Evolutionary conservation across 64 coral and sea anemone genomes (phyloP).

Genomic region (Porites lutea): DNA sequence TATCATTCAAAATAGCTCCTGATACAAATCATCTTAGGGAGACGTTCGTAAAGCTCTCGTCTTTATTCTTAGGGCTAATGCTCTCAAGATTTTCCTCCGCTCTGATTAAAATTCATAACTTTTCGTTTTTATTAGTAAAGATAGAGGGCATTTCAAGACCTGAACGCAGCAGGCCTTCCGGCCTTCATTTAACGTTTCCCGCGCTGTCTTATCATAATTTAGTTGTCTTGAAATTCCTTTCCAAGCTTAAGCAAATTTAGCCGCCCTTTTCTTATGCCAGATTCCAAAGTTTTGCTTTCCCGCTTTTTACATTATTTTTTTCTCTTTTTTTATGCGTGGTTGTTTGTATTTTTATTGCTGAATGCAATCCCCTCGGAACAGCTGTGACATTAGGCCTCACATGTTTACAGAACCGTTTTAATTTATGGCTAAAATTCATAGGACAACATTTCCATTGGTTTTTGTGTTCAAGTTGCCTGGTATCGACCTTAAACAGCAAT

Average conservation of each 20-base stretch:
- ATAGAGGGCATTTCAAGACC: not conserved
- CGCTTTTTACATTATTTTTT: not conserved
- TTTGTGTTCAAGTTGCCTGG: slow-evolving; percentile 31
- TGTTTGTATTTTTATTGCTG: slow-evolving; percentile 31
- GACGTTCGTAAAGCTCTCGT: slow-evolving; percentile 1
- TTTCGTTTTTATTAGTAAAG: slow-evolving; percentile 18
- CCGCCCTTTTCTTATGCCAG: not conserved
- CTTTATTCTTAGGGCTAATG: slow-evolving; percentile 34
- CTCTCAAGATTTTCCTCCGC: not conserved
- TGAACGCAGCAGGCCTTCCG: not conserved
- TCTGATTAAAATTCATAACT: slow-evolving; percentile 47
- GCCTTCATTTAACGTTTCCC: slow-evolving; percentile 37
- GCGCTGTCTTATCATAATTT: slow-evolving; percentile 22
- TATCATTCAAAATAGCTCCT: slow-evolving; percentile 12
- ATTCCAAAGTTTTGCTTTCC: not conserved
- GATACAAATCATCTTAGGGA: slow-evolving; percentile 3
- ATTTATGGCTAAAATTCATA: slow-evolving; percentile 66
- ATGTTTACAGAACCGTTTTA: slow-evolving; percentile 85
- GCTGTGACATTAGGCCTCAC: slow-evolving; percentile 69
- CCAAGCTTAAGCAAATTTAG: not conserved
- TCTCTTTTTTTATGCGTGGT: not conserved
- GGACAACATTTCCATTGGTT: slow-evolving; percentile 43
- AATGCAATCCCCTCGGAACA: slow-evolving; percentile 30
- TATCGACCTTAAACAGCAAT: not conserved
- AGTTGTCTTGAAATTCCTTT: slow-evolving; percentile 1